Base-by-base conservation (phyloP, 2,113 vertebrate species). In the Myotis yumanensis region DNA sequence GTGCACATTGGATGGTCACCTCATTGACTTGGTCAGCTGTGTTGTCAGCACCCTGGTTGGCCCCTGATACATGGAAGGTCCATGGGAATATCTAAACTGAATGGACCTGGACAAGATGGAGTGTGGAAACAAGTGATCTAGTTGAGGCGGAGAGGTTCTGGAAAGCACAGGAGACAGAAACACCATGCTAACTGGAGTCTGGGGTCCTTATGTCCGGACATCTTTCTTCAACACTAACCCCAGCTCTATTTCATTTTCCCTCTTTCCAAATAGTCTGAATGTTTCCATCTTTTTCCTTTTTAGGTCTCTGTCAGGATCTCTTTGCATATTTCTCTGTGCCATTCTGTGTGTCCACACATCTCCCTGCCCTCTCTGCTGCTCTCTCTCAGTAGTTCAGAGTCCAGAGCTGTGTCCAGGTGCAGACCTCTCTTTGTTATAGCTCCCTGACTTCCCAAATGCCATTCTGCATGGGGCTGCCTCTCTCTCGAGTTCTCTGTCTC, bases 241-340 rank as follows among this genome's bases (percentile, higher is more conserved):
- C 59, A 75, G 69, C 23, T 89, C 69, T 81, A 68, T 11, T 48
- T 57, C 66, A 52, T 91, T 83, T 82, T 68, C 32, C 43, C 73
- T 77, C 16, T 92, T 90, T 66, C 66, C 35, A 77, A 88, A 82
- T 35, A 59, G 81, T 94, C 52, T n/a, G 62, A 51, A 20, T 54
- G 48, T 77, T 89, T 73, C 71, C n/a, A 25, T 43, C n/a, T 52
- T 84, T 90, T 81, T 40, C 25, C 83, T 59, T n/a, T 54, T 57
- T 54, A 57, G n/a, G 28, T 79, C 64, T 73, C 22, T 40, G 4
- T 66, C 59, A 66, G 7, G 32, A 68, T 46, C 40, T 82, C 43
- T 66, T 15, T 54, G 54, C 54, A 7, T 6, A 37, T 25, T 22
- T 46, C 71, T 79, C 37, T 20, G 10, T 5, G 86, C 40, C n/a